A percentile compares a stretch with the other conserved stretches of the same genome.
These are phyloP conservation scores for Stichodactyla mertensii DNA, from an alignment of 64 coral and sea anemone genomes.

Conservation along the genomic window DNA sequence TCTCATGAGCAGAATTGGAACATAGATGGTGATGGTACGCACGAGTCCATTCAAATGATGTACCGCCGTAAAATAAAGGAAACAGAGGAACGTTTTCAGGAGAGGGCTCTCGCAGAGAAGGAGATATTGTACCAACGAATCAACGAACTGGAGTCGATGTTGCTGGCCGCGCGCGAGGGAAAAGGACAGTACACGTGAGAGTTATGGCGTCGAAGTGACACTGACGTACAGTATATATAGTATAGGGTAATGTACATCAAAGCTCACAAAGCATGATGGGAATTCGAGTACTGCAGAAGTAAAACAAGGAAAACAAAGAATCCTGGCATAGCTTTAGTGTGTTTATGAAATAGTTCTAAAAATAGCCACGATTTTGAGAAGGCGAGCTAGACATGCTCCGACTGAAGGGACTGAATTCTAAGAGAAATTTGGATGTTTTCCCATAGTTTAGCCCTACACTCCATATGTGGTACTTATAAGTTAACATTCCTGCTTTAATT, in stretches of 20 bases:
- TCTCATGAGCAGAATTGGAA: too few relatives aligned
- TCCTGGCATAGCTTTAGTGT: too few relatives aligned
- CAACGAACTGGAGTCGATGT: slow-evolving; percentile 14
- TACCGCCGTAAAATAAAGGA: slow-evolving; percentile 23
- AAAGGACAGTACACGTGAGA: not conserved
- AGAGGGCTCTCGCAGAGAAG: slow-evolving; percentile 5
- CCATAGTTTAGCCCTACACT: too few relatives aligned
- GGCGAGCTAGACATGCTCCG: too few relatives aligned
- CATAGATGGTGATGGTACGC: not conserved
- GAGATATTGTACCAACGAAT: slow-evolving; percentile 27
- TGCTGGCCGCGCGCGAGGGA: not conserved
- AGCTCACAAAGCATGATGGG: not conserved
- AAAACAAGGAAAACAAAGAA: too few relatives aligned
- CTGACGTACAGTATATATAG: too few relatives aligned
- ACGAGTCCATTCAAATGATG: not conserved
- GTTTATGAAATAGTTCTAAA: too few relatives aligned
- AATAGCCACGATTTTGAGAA: too few relatives aligned
- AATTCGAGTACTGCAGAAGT: not conserved
- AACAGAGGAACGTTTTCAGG: slow-evolving; percentile 1
- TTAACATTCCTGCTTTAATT: too few relatives aligned
- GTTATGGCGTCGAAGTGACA: not conserved
- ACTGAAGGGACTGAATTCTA: too few relatives aligned
- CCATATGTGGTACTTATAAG: too few relatives aligned
- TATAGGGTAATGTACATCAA: not conserved
- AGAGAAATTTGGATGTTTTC: too few relatives aligned